Conservation (phyloP, 2,888 invertebrate species). For the Lasioglossum vierecki region DNA sequence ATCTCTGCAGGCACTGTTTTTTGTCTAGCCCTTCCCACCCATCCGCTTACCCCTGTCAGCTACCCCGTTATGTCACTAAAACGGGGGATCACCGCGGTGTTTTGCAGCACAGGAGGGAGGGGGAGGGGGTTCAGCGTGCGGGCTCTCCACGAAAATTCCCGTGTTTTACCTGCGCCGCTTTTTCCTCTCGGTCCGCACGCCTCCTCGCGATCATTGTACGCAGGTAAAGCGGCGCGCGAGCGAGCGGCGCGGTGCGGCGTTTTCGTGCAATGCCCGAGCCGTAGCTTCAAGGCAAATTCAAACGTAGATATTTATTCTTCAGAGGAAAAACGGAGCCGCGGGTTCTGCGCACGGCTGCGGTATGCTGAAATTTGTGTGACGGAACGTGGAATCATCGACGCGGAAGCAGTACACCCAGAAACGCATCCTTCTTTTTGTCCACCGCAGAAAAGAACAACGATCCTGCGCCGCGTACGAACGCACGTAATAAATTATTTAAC, state of each 20-base stretch:
- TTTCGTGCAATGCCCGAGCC: slow-evolving; percentile 39
- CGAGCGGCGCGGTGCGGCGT: slow-evolving; percentile 34
- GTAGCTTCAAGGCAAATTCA: slow-evolving; percentile 53
- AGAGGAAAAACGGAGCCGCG: slow-evolving; percentile 19
- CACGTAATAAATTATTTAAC: not conserved
- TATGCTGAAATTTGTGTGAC: slow-evolving; percentile 32
- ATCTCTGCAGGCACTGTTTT: slow-evolving; percentile 71
- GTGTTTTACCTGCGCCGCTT: slow-evolving; percentile 61
- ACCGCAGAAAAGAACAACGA: not conserved
- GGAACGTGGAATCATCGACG: slow-evolving; percentile 24
- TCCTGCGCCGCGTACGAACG: not conserved
- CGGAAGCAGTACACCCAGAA: slow-evolving; percentile 35
- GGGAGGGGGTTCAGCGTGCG: slow-evolving; percentile 1
- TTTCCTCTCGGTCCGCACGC: slow-evolving; percentile 18
- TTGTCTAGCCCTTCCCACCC: slow-evolving; percentile 54
- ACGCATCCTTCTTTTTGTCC: not conserved
- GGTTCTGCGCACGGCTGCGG: slow-evolving; percentile 1
- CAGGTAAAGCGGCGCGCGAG: slow-evolving; percentile 41
- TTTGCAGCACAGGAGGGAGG: slow-evolving; percentile 46
- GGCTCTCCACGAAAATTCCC: slow-evolving; percentile 54
- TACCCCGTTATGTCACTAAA: slow-evolving; percentile 58
- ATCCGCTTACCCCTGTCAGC: slow-evolving; percentile 52
- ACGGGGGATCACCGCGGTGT: slow-evolving; percentile 60
- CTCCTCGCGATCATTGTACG: slow-evolving; percentile 36
- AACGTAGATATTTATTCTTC: slow-evolving; percentile 51